These are phyloP conservation scores for Tokudaia tokunoshimensis DNA, from an alignment of 2,797 vertebrate genomes.

Conservation along the genomic window DNA sequence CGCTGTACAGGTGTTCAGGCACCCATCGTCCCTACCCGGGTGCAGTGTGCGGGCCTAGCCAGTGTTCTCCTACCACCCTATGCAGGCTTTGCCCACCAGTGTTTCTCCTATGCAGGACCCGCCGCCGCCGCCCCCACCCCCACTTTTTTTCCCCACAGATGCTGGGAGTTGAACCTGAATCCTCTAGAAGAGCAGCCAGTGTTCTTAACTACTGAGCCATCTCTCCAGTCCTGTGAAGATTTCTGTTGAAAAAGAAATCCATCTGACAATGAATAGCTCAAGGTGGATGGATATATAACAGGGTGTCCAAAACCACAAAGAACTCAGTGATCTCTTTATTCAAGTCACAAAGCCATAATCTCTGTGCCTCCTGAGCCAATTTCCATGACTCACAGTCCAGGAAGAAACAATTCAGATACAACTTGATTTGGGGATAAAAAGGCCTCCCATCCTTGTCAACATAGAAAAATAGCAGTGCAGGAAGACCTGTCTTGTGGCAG, in stretches of 20 bases:
- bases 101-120: too few relatives aligned
- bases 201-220: not conserved
- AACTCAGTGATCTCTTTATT: conserved; percentile 20
- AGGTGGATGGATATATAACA: not conserved
- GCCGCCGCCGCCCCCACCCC: too few relatives aligned
- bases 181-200: not conserved
- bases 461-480: not conserved
- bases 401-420: conserved; percentile 37
- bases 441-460: not conserved
- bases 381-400: conserved; percentile 1
- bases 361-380: not conserved
- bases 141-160: too few relatives aligned
- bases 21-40: too few relatives aligned
- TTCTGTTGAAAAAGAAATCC: conserved; percentile 29
- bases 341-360: not conserved
- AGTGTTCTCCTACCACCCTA: too few relatives aligned
- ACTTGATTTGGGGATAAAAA: conserved; percentile 52
- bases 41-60: too few relatives aligned
- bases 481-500: not conserved
- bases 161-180: not conserved
- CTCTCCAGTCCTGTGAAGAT: not conserved
- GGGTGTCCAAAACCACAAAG: not conserved
- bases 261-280: not conserved
- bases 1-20: too few relatives aligned
- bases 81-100: too few relatives aligned